These are phyloP conservation scores for Nestor notabilis DNA, from an alignment of 2,113 vertebrate genomes.

Conservation along the genomic window DNA sequence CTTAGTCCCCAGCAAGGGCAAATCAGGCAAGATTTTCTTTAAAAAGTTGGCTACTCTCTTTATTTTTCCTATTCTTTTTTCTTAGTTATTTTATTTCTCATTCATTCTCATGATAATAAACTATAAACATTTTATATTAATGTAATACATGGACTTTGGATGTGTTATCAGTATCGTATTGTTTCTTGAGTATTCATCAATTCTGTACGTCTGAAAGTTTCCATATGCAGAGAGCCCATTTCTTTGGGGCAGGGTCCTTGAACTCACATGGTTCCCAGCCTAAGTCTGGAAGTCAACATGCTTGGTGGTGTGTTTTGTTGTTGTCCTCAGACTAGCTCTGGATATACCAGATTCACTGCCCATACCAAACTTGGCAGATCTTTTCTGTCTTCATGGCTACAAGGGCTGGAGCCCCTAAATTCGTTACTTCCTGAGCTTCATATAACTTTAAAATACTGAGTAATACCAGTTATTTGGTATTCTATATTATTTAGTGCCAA, in stretches of 20 bases:
- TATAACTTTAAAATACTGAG: not conserved
- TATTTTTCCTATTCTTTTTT: not conserved
- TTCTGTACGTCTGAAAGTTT: not conserved
- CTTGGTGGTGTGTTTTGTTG: not conserved
- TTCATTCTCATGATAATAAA: not conserved
- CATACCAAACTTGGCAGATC: not conserved
- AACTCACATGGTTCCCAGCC: not conserved
- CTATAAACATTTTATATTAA: not conserved
- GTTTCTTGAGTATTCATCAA: not conserved
- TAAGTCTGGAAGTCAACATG: not conserved
- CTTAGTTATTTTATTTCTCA: not conserved
- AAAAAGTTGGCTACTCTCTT: not conserved
- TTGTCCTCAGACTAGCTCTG: not conserved
- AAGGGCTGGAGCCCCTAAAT: not conserved
- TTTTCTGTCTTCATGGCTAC: not conserved
- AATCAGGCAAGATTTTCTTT: not conserved
- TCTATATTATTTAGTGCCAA: not conserved
- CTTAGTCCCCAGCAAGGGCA: not conserved
- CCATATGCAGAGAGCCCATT: not conserved
- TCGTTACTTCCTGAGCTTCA: not conserved
- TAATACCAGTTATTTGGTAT: not conserved
- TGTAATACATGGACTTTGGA: accelerated
- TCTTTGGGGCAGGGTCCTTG: not conserved
- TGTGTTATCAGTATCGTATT: not conserved
- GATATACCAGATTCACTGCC: not conserved